Base-by-base conservation (phyloP, 2,888 invertebrate genomes). In the Monochamus alternatus region DNA sequence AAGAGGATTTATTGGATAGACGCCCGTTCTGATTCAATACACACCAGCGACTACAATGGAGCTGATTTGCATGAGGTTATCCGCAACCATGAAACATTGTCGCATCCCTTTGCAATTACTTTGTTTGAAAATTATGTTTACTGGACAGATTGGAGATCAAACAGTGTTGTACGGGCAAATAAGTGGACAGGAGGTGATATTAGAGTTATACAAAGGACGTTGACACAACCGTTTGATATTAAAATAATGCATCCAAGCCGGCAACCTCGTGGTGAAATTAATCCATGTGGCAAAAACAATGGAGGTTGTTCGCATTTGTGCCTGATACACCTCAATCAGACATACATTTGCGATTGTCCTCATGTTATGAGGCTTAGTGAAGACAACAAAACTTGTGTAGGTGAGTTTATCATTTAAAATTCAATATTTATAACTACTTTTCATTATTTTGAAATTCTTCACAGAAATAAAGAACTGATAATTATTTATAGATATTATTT, bases 91-190 rank as follows among this genome's bases (percentile, higher is more conserved):
- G 93, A 94, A 75, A 92, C 93, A 83, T 90, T 96, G 72, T 93
- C 95, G 65, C 97, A 97, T 91, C 97, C 97, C 0, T 98, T 97
- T 90, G 95, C 97, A 64, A 93, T 97, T 79, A 92, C 96, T 0
- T 91, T 97, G 75, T 97, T 95, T 90, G 97, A 95, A 87, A 94
- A 94, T 85, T 93, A 95, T 88, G 94, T 97, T 10, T 98, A 96
- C 90, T 98, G 97, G 97, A 97, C 97, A 0, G 97, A 98, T 90
- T 97, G 98, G 98, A 91, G 96, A 80, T 94, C 94, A 73, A 96
- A 96, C 87, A 94, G 95, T 78, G 95, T 98, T 3, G 93, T 96
- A 82, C 91, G 95, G 85, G 96, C 97, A 44, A 95, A 95, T 90
- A 97, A 97, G 89, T 97, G 95, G 94, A 94, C 94, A 88, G 96